Conservation (phyloP, 2,797 vertebrate species). For the Eurystomus glaucurus region DNA sequence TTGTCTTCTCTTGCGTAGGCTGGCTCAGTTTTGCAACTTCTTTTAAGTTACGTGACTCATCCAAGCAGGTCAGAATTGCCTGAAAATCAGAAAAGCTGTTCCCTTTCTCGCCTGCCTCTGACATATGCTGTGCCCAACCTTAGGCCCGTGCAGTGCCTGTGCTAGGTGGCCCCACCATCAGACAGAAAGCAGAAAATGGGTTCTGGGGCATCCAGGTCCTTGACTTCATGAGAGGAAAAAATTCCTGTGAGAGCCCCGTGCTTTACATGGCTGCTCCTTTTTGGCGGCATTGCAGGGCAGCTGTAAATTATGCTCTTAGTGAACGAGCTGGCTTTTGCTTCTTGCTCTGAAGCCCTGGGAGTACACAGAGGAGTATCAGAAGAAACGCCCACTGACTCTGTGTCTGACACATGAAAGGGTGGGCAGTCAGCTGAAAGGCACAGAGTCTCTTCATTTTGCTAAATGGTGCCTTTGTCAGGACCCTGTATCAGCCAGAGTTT, state of each 20-base stretch:
- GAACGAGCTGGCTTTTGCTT: background rate
- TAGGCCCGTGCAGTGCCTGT: fast-evolving
- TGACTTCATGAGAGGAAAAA: background rate
- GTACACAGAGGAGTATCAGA: background rate
- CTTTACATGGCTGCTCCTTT: background rate
- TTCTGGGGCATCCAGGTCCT: background rate
- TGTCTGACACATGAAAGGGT: background rate
- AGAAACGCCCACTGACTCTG: background rate
- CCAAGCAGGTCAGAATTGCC: background rate
- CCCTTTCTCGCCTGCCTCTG: background rate
- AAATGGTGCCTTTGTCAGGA: background rate
- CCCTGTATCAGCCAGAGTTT: background rate
- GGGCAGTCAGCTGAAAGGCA: background rate
- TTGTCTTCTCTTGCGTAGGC: slow-evolving; percentile 42
- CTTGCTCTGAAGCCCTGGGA: background rate
- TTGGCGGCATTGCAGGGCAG: background rate
- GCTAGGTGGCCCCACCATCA: fast-evolving
- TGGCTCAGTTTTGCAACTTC: background rate
- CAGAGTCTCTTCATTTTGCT: background rate
- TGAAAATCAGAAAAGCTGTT: background rate
- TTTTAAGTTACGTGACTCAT: slow-evolving; percentile 2
- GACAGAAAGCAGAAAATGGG: background rate
- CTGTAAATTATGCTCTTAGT: background rate
- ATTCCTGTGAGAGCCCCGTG: background rate
- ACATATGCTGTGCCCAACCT: background rate